Percentiles rank a stretch among this genome's conserved stretches.
Evolutionary conservation across 2,888 invertebrate genomes (phyloP).

Genomic region (Exephanes ischioxanthus): DNA sequence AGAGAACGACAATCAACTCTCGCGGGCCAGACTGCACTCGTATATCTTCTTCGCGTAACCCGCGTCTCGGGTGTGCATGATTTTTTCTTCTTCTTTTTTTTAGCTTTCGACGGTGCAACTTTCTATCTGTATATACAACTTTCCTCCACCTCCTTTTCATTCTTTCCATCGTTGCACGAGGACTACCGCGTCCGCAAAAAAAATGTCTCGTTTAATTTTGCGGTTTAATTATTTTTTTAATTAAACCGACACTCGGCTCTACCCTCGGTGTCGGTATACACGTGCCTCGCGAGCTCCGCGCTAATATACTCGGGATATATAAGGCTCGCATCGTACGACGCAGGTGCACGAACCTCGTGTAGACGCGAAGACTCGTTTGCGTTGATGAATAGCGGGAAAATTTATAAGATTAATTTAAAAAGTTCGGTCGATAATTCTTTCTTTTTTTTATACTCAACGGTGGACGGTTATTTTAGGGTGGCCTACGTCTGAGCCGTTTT

Average conservation of each 20-base stretch:
- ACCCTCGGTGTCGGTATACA: conserved; percentile 6
- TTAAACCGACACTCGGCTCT: conserved; percentile 74
- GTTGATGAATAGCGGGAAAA: conserved; percentile 9
- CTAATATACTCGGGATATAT: neutral
- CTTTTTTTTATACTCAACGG: neutral
- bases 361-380: conserved; percentile 20
- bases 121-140: conserved; percentile 24
- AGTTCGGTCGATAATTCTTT: neutral
- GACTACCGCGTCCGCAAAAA: conserved; percentile 57
- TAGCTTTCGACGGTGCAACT: conserved; percentile 24
- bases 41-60: conserved; percentile 44
- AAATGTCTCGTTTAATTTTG: conserved; percentile 79
- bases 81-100: conserved; percentile 16
- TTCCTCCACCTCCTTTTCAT: conserved; percentile 16
- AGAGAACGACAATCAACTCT: conserved; percentile 66
- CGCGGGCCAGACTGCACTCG: conserved; percentile 52
- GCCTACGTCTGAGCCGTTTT: neutral
- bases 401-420: neutral
- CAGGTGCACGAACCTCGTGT: conserved; percentile 28
- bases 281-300: conserved; percentile 27
- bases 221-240: conserved; percentile 84
- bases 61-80: conserved; percentile 44
- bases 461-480: neutral
- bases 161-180: conserved; percentile 1
- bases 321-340: conserved; percentile 8